A percentile compares a stretch with the other conserved stretches of the same genome.
Conservation (phyloP, 2,797 vertebrate genomes). For the Sebastes steindachneri region DNA sequence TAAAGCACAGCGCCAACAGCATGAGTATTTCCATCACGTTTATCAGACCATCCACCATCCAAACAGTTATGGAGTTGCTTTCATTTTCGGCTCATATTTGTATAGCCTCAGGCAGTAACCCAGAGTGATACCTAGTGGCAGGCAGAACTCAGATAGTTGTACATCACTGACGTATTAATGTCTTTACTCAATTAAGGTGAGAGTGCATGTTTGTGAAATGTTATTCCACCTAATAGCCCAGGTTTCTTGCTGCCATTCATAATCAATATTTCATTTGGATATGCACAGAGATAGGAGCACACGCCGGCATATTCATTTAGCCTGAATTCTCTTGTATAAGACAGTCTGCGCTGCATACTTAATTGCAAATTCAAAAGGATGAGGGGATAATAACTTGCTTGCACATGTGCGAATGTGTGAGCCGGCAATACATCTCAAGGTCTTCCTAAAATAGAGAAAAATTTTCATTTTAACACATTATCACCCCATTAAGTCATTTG, state of each 20-base stretch:
- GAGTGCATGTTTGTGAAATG: conserved; percentile 60
- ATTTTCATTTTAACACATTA: conserved; percentile 73
- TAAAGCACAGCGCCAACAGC: conserved; percentile 58
- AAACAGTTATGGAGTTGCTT: conserved; percentile 74
- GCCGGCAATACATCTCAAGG: conserved; percentile 45
- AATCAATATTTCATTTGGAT: conserved; percentile 73
- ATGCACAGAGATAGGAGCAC: conserved; percentile 61
- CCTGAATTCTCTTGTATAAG: conserved; percentile 47
- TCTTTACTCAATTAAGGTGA: conserved; percentile 72
- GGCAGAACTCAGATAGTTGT: conserved; percentile 67
- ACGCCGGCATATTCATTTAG: conserved; percentile 50
- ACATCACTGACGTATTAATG: conserved; percentile 73
- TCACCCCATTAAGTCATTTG: conserved; percentile 73
- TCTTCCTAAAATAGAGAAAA: conserved; percentile 71
- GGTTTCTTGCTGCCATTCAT: conserved; percentile 64
- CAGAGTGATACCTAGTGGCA: conserved; percentile 73
- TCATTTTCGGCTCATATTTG: conserved; percentile 78
- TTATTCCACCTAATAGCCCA: conserved; percentile 67
- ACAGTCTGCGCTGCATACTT: conserved; percentile 60
- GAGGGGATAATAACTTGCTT: conserved; percentile 69
- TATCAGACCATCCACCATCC: conserved; percentile 68
- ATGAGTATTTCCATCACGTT: conserved; percentile 76
- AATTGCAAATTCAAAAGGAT: conserved; percentile 75
- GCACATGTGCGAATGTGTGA: conserved; percentile 29
- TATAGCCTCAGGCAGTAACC: conserved; percentile 72